Conservation (phyloP, 2,797 vertebrate genomes). For the Pelochelys cantorii region DNA sequence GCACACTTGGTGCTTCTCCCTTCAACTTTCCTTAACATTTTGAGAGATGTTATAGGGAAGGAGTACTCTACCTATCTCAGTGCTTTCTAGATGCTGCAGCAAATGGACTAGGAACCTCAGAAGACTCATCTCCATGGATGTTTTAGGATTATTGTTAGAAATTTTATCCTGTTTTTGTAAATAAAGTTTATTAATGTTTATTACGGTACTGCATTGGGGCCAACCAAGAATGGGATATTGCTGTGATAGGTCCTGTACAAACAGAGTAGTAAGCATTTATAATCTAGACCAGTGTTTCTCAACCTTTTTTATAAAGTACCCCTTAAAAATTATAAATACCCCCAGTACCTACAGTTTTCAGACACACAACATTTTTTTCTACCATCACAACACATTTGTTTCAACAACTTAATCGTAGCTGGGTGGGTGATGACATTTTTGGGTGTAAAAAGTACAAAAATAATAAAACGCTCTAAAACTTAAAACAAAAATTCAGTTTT, state of each 20-base stretch:
- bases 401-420: too few species aligned
- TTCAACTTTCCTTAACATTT: not conserved
- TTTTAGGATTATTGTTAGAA: slow-evolving; percentile 3
- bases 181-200: not conserved
- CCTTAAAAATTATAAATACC: too few species aligned
- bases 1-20: not conserved
- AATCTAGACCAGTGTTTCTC: not conserved
- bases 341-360: too few species aligned
- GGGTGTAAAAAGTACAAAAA: too few species aligned
- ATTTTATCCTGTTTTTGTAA: not conserved
- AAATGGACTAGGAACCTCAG: not conserved
- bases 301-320: too few species aligned
- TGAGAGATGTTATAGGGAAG: not conserved
- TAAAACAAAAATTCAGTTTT: too few species aligned
- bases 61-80: not conserved
- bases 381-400: too few species aligned
- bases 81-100: not conserved
- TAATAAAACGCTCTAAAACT: too few species aligned
- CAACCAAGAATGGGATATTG: not conserved
- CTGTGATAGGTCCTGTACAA: not conserved
- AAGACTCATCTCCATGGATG: not conserved
- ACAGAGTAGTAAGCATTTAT: not conserved
- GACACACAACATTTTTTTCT: too few species aligned
- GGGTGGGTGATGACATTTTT: too few species aligned
- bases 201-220: not conserved